Percentiles rank a stretch among this genome's conserved stretches.
Evolutionary conservation across 2,888 invertebrate genomes (phyloP).

Genomic region (Cepaea hortensis): DNA sequence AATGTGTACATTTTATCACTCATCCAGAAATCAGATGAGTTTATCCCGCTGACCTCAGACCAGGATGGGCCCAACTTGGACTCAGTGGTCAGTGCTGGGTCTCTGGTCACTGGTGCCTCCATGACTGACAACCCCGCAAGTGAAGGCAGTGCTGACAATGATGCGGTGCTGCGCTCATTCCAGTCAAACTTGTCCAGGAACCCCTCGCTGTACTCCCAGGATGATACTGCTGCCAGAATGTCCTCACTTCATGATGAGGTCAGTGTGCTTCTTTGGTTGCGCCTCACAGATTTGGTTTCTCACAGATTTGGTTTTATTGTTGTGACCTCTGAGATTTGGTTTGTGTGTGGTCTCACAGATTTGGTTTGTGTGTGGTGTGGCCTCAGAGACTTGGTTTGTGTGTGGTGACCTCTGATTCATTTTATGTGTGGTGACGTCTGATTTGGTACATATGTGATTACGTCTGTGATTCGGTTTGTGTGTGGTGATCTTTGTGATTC

Average conservation of each 20-base stretch:
- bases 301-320: too few relatives aligned
- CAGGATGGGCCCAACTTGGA: constrained; percentile 36
- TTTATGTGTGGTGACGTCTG: too few relatives aligned
- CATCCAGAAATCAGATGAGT: constrained; percentile 33
- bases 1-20: not conserved
- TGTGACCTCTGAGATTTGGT: too few relatives aligned
- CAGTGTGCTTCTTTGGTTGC: not conserved
- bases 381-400: too few relatives aligned
- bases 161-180: not conserved
- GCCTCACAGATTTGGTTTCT: not conserved
- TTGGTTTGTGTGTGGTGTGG: too few relatives aligned
- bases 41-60: constrained; percentile 42
- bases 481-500: too few relatives aligned
- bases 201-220: constrained; percentile 12
- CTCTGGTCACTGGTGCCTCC: not conserved
- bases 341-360: too few relatives aligned
- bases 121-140: not conserved
- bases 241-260: constrained; percentile 45
- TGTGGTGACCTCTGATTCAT: too few relatives aligned
- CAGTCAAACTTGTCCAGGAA: constrained; percentile 40
- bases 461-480: too few relatives aligned
- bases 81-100: constrained; percentile 1
- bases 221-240: constrained; percentile 33
- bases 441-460: too few relatives aligned
- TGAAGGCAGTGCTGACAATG: constrained; percentile 1